phyloP scores from a whole-genome alignment of 2,888 invertebrate genomes.

The Rhingia rostrata region DNA sequence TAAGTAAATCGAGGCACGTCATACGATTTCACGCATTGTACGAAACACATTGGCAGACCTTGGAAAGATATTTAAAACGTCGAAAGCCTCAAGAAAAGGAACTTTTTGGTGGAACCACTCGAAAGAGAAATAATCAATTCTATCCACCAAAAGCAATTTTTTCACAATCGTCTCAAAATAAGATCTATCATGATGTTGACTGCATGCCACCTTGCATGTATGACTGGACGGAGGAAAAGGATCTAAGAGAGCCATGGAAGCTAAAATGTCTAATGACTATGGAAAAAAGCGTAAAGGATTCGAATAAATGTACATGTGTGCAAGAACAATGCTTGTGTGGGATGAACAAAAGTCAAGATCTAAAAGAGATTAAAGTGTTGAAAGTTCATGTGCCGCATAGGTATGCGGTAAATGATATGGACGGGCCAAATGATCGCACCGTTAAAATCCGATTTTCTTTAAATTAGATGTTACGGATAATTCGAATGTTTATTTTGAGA shows the following conservation, averaged over 20 bases:
- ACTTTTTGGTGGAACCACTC: constrained; percentile 75
- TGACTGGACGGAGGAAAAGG: constrained; percentile 71
- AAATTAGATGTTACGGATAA: not conserved
- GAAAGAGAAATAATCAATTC: constrained; percentile 21
- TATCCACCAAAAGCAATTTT: not conserved
- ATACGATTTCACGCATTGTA: constrained; percentile 82
- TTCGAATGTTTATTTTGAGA: not conserved
- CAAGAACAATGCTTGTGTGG: not conserved
- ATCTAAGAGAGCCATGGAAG: constrained; percentile 66
- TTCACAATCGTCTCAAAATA: not conserved
- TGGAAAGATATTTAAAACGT: constrained; percentile 77
- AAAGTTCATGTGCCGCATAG: constrained; percentile 16
- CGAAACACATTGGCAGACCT: constrained; percentile 84
- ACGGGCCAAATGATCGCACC: not conserved
- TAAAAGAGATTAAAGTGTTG: not conserved
- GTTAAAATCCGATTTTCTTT: not conserved
- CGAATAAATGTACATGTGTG: not conserved
- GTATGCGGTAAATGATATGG: constrained; percentile 1
- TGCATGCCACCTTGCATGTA: constrained; percentile 79
- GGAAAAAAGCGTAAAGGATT: not conserved
- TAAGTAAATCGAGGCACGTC: constrained; percentile 85
- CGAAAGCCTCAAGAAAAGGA: constrained; percentile 73
- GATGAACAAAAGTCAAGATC: not conserved
- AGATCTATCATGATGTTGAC: constrained; percentile 20
- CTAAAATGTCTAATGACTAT: constrained; percentile 14